Conservation (phyloP, 2,113 vertebrate genomes). For the Actinemys pallida region DNA sequence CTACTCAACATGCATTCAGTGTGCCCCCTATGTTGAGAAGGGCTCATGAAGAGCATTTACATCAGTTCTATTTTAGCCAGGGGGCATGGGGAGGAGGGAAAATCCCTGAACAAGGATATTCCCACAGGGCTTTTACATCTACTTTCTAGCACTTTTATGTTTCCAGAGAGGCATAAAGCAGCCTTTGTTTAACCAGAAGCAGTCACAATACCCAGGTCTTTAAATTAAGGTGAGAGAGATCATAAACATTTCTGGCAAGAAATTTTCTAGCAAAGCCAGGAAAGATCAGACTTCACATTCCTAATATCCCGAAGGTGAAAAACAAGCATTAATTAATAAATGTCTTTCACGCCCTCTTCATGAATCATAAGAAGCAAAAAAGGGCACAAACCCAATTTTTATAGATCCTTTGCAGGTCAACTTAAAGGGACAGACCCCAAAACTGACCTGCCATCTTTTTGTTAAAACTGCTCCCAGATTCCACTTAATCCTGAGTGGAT, state of each 20-base stretch:
- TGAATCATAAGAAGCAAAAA: background rate
- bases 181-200: background rate
- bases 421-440: background rate
- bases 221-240: background rate
- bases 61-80: background rate
- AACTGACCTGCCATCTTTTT: constrained; percentile 1
- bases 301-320: background rate
- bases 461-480: constrained; percentile 12
- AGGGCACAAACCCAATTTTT: background rate
- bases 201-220: background rate
- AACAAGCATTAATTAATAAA: background rate
- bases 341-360: background rate
- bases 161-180: background rate
- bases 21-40: background rate
- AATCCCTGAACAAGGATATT: background rate
- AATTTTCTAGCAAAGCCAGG: background rate
- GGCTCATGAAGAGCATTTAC: background rate
- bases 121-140: background rate
- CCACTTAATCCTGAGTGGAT: background rate
- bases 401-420: background rate
- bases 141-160: background rate
- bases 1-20: background rate
- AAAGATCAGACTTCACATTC: background rate
- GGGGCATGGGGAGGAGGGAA: no score
- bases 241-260: background rate